Percentiles rank a stretch among this genome's conserved stretches.
Conservation (phyloP, 1,140 invertebrate species). For the Drosophila ercepeae region DNA sequence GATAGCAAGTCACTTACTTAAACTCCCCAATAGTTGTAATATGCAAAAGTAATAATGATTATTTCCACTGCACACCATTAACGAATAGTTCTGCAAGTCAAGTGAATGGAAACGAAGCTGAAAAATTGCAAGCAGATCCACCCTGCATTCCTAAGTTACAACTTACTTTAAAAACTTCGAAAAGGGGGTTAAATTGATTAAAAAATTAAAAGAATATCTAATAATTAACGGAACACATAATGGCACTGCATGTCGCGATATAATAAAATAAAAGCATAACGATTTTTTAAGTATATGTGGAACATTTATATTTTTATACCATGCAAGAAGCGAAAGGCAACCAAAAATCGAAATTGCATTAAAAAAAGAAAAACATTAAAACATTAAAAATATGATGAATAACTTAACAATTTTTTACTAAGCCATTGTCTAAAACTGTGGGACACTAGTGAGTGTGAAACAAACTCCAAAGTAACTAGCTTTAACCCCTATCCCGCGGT, state of each 20-base stretch:
- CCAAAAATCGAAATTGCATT: constrained; percentile 42
- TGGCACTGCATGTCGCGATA: constrained; percentile 41
- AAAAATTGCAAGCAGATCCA: constrained; percentile 18
- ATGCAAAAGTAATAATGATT: neutral
- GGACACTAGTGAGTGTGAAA: constrained; percentile 34
- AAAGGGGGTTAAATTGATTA: constrained; percentile 7
- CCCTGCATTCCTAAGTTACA: constrained; percentile 53
- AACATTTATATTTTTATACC: constrained; percentile 82
- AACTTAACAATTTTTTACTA: constrained; percentile 72
- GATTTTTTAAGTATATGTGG: constrained; percentile 78
- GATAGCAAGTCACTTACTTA: constrained; percentile 68
- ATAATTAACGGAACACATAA: constrained; percentile 30
- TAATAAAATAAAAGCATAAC: constrained; percentile 52
- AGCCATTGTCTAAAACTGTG: constrained; percentile 31
- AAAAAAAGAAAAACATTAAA: constrained; percentile 21
- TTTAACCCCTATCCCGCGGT: constrained; percentile 52
- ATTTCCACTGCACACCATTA: constrained; percentile 30
- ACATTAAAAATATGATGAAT: constrained; percentile 32
- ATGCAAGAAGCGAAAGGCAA: constrained; percentile 71
- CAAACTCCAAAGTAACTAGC: constrained; percentile 70
- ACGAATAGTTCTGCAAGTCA: constrained; percentile 23
- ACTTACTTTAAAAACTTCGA: constrained; percentile 44
- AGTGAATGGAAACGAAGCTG: constrained; percentile 14
- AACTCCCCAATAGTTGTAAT: constrained; percentile 51
- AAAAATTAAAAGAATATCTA: constrained; percentile 28